Evolutionary conservation across 2,797 vertebrate species (phyloP), one percentile per base, ranked within the genome.

Genomic region (Amblyraja radiata): DNA sequence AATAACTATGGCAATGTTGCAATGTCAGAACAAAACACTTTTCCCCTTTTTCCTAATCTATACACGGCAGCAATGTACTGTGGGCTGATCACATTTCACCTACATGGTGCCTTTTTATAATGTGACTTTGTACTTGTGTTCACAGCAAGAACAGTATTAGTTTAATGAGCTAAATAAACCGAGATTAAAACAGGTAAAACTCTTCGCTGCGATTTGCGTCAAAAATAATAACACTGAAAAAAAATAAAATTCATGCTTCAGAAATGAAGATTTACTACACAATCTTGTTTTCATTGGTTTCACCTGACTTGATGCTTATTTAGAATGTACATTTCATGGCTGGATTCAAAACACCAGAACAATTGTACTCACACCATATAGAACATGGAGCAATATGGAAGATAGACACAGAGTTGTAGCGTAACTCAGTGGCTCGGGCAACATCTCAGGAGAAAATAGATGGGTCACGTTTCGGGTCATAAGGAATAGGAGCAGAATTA

Each of bases 1-100:
- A 92, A 74, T 39, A 73, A 74, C 71, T 46, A 32, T 54, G 39
- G 76, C 21, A 92, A n/a, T 92, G 68, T 74, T 91, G 11, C 71
- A 76, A 46, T 92, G 73, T 92, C 36, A 58, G 39, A 92, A 92
- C 71, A 28, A 71, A 58, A 58, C 73, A 92, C 54, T 92, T 73
- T 74, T 73, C 23, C 90, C 28, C 13, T 92, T 92, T 39, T 76
- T 58, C 39, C 16, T 76, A 92, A 73, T 54, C 71, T 58, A 16
- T 91, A 68, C 28, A 28, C 54, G 8, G 11, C 71, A 58, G 0
- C 10, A 54, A 54, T 14, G 39, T 54, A 28, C 25, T 76, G 71
- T 71, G 28, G 39, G 13, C 36, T 46, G 71, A 92, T 76, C 90
- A 54, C 71, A 74, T 90, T 74, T 92, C 71, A 76, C 23, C 90